Percentiles rank a stretch among this genome's conserved stretches.
Evolutionary conservation across 2,888 invertebrate species (phyloP).

Genomic region (Clitarchus hookeri): DNA sequence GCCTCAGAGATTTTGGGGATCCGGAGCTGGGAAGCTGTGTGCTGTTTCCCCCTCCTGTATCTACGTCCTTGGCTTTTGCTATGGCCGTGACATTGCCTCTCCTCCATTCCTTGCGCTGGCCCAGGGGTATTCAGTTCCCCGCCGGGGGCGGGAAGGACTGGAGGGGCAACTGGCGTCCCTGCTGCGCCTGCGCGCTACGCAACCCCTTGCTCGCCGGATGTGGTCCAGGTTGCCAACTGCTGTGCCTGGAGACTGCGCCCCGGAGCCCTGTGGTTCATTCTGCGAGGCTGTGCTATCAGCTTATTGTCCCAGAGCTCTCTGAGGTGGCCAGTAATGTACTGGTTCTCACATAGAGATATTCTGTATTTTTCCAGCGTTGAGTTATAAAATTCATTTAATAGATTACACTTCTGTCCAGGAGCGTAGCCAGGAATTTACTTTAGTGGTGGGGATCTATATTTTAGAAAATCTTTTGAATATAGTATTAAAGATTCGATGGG

Average conservation of each 20-base stretch:
- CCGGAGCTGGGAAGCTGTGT: background rate
- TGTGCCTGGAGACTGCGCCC: background rate
- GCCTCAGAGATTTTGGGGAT: background rate
- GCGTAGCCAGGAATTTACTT: no score
- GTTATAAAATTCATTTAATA: no score
- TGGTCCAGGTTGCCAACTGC: background rate
- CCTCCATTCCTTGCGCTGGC: background rate
- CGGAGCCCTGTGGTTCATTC: background rate
- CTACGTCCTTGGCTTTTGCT: background rate
- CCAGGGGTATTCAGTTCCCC: background rate
- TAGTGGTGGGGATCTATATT: no score
- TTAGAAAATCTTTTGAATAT: no score
- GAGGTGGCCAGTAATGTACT: no score
- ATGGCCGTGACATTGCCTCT: background rate
- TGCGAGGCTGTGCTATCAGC: background rate
- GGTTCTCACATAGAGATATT: no score
- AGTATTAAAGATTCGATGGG: no score
- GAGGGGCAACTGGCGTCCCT: no score
- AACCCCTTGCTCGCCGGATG: slow-evolving; percentile 24
- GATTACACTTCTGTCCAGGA: no score
- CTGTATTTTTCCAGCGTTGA: no score
- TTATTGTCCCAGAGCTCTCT: background rate
- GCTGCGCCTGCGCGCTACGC: slow-evolving; percentile 28
- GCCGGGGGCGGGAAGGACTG: background rate
- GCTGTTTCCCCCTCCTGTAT: background rate